These are phyloP conservation scores for Neoaliturus tenellus DNA, from an alignment of 2,888 invertebrate genomes.

Conservation along the genomic window DNA sequence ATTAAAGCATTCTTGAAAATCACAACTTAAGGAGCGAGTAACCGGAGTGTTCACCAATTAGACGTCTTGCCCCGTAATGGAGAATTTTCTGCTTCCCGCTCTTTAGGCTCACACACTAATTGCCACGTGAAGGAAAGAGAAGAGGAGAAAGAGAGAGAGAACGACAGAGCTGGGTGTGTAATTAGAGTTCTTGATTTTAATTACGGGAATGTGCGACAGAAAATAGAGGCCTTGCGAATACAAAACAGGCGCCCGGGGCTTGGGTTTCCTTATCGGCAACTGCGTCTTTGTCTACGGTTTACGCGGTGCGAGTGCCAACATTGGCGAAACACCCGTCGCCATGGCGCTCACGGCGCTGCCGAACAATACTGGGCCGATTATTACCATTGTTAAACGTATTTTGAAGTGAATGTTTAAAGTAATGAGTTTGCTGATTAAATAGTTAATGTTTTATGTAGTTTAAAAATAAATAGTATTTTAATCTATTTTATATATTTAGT, in stretches of 20 bases:
- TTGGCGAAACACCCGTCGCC: not conserved
- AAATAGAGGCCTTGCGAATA: conserved; percentile 52
- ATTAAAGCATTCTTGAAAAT: conserved; percentile 55
- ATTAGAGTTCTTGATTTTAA: conserved; percentile 61
- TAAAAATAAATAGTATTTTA: too few relatives aligned
- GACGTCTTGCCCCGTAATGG: conserved; percentile 46
- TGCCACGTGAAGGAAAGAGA: conserved; percentile 42
- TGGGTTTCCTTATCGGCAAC: conserved; percentile 27
- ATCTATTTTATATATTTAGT: too few relatives aligned
- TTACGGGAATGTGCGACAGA: conserved; percentile 58
- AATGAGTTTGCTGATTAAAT: too few relatives aligned
- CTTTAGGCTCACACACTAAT: conserved; percentile 56
- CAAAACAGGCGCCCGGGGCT: conserved; percentile 54
- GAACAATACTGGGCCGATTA: too few relatives aligned
- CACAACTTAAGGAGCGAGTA: conserved; percentile 48
- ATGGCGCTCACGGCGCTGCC: too few relatives aligned
- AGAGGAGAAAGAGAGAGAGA: conserved; percentile 44
- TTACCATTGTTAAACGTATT: too few relatives aligned
- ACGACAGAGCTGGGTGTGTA: conserved; percentile 49
- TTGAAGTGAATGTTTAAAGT: too few relatives aligned
- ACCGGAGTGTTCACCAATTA: conserved; percentile 58
- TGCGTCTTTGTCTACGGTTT: conserved; percentile 35
- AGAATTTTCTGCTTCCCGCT: conserved; percentile 58
- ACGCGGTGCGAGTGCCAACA: conserved; percentile 11
- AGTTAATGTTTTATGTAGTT: too few relatives aligned